Conservation (phyloP, 1,140 invertebrate genomes). For the Lepidostoma basale region DNA sequence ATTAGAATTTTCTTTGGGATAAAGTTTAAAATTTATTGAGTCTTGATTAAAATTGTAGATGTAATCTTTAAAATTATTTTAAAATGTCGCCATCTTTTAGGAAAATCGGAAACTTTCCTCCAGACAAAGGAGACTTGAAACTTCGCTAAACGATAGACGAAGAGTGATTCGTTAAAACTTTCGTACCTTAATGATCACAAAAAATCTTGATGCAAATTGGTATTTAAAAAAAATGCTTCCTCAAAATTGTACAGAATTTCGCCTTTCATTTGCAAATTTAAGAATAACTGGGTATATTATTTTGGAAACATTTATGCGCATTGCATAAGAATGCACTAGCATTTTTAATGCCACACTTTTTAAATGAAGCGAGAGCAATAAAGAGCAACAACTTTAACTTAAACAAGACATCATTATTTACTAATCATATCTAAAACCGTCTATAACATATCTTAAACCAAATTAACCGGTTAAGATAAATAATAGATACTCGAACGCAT, state of each 20-base stretch:
- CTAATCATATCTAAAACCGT: too few relatives aligned
- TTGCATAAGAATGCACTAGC: too few relatives aligned
- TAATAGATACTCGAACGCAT: too few relatives aligned
- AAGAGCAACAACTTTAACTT: too few relatives aligned
- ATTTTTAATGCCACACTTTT: too few relatives aligned
- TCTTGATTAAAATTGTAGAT: not conserved
- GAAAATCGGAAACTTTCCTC: not conserved
- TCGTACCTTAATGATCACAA: not conserved
- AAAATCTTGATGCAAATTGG: not conserved
- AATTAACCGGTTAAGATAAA: too few relatives aligned
- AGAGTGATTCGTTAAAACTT: conserved; percentile 5
- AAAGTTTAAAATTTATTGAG: not conserved
- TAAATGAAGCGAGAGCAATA: too few relatives aligned
- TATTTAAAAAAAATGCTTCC: not conserved
- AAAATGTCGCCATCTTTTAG: not conserved
- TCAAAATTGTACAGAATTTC: not conserved
- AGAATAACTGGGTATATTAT: too few relatives aligned
- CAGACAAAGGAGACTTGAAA: not conserved
- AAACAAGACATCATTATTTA: too few relatives aligned
- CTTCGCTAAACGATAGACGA: not conserved
- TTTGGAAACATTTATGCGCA: too few relatives aligned
- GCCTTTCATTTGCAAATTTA: not conserved
- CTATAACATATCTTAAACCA: too few relatives aligned
- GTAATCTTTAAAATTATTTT: not conserved
- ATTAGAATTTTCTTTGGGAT: too few relatives aligned